Conservation (phyloP, 2,797 vertebrate species). For the Paramormyrops hopkinsi region DNA sequence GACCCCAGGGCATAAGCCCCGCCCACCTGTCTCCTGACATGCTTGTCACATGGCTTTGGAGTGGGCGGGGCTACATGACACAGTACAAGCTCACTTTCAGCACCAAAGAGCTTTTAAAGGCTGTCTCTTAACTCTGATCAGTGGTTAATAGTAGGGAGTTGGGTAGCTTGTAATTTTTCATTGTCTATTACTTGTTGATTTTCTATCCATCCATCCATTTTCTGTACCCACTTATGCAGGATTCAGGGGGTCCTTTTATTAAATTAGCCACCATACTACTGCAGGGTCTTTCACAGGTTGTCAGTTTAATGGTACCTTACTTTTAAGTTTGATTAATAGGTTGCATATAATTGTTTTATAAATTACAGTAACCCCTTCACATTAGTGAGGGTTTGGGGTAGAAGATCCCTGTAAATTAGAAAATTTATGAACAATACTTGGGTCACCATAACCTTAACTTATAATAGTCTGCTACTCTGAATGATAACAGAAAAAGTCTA, state of each 20-base stretch:
- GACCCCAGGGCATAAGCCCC: constrained; percentile 19
- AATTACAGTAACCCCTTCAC: background rate
- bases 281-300: background rate
- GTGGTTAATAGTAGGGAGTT: background rate
- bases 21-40: background rate
- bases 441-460: background rate
- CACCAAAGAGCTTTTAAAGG: background rate
- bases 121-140: background rate
- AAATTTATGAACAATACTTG: too few species aligned
- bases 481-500: background rate
- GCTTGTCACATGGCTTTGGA: background rate
- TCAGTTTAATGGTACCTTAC: background rate
- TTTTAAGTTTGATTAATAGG: background rate
- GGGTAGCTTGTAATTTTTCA: background rate
- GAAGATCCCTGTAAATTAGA: background rate
- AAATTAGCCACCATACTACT: background rate
- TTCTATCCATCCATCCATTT: background rate
- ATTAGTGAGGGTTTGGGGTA: background rate
- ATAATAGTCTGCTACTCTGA: background rate
- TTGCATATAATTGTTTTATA: background rate
- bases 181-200: background rate
- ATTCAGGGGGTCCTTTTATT: background rate
- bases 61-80: background rate
- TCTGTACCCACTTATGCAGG: background rate
- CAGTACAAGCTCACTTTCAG: background rate